A percentile compares a stretch with the other conserved stretches of the same genome.
Evolutionary conservation across 1,140 invertebrate genomes (phyloP).

Genomic region (Trichomalopsis sarcophagae): DNA sequence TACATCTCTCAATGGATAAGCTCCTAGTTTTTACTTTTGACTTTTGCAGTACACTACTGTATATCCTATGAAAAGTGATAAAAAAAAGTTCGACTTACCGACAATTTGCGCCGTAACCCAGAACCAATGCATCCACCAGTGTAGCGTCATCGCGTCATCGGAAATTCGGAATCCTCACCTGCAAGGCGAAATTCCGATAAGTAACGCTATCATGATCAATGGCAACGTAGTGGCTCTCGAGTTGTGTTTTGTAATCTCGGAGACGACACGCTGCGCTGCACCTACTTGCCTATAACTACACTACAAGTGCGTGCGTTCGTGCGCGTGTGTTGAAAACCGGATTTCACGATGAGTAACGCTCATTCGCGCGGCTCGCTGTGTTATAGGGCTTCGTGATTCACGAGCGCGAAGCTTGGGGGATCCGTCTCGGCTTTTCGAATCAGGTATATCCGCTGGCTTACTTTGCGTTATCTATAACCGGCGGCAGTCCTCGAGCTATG

Average conservation of each 20-base stretch:
- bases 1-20: no score
- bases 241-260: constrained; percentile 10
- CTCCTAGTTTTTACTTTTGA: no score
- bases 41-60: no score
- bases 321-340: constrained; percentile 34
- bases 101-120: constrained; percentile 78
- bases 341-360: constrained; percentile 45
- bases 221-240: no score
- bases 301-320: background rate
- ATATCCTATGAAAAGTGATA: no score
- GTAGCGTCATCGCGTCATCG: constrained; percentile 80
- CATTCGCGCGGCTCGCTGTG: background rate
- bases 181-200: constrained; percentile 17
- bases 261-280: background rate
- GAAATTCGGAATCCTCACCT: constrained; percentile 61
- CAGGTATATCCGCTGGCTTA: background rate
- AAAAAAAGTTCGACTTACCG: no score
- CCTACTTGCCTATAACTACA: background rate
- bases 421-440: background rate
- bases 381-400: constrained; percentile 52
- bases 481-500: no score
- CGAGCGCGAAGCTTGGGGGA: constrained; percentile 14
- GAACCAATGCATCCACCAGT: constrained; percentile 84
- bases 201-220: no score
- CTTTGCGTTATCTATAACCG: background rate